phyloP scores from a whole-genome alignment of 2,888 invertebrate species.

The Caenorhabditis panamensis region DNA sequence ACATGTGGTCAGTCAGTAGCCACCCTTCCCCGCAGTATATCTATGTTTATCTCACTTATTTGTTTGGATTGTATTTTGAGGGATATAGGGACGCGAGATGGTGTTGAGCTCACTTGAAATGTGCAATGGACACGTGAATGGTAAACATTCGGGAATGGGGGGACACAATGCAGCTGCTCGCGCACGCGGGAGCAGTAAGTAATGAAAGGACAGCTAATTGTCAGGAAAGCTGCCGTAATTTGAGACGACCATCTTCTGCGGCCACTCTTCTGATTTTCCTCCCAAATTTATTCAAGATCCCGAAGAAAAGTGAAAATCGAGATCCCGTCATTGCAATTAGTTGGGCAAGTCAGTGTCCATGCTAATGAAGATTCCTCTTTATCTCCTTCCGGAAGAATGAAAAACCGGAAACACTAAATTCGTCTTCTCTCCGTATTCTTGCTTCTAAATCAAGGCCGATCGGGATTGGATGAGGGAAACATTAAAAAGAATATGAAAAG shows the following conservation, averaged over 20 bases:
- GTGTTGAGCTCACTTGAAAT: constrained; percentile 56
- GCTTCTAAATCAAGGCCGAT: constrained; percentile 16
- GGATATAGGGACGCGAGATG: constrained; percentile 49
- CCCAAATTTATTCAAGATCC: constrained; percentile 40
- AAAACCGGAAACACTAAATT: constrained; percentile 40
- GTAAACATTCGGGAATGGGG: constrained; percentile 48
- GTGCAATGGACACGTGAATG: constrained; percentile 62
- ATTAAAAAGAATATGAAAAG: constrained; percentile 1
- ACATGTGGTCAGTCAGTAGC: constrained; percentile 30
- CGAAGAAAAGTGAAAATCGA: constrained; percentile 37
- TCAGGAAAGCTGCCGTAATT: constrained; percentile 53
- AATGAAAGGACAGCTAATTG: constrained; percentile 60
- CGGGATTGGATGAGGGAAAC: constrained; percentile 31
- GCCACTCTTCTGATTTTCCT: constrained; percentile 1
- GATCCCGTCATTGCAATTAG: constrained; percentile 51
- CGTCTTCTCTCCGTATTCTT: constrained; percentile 1
- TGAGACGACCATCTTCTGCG: constrained; percentile 31
- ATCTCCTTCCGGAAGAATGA: background rate
- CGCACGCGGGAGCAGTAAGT: constrained; percentile 40
- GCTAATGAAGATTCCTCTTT: constrained; percentile 42
- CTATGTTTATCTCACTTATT: constrained; percentile 59
- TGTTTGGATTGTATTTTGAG: constrained; percentile 61
- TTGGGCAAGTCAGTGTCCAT: constrained; percentile 20
- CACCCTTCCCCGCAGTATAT: constrained; percentile 20
- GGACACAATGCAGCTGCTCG: constrained; percentile 55